Percentiles rank a stretch among this genome's conserved stretches.
These are phyloP conservation scores for Zaprionus lachaisei DNA, from an alignment of 1,140 invertebrate species.

Conservation along the genomic window DNA sequence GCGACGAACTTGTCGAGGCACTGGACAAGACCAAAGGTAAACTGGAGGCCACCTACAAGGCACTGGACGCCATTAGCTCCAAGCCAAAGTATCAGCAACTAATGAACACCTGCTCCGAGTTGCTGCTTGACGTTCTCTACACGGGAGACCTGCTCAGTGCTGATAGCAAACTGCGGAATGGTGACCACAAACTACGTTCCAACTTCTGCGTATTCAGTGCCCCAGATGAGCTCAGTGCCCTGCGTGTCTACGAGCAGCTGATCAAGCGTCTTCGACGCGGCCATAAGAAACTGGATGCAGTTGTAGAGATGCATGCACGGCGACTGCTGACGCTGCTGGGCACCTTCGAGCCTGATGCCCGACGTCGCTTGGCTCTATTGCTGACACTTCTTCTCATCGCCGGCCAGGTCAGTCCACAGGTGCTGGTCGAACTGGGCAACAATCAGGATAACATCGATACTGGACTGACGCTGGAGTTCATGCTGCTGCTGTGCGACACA, in stretches of 20 bases:
- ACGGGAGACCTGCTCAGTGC: conserved; percentile 23
- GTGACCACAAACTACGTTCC: not conserved
- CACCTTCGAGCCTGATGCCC: conserved; percentile 10
- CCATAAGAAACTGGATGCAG: conserved; percentile 19
- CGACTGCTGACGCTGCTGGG: conserved; percentile 6
- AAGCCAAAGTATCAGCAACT: conserved; percentile 11
- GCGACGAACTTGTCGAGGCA: conserved; percentile 23
- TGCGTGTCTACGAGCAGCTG: conserved; percentile 29
- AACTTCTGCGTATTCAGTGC: conserved; percentile 20
- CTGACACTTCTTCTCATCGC: conserved; percentile 18
- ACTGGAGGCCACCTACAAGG: conserved; percentile 39
- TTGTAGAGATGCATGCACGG: conserved; percentile 6
- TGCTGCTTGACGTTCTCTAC: conserved; percentile 25
- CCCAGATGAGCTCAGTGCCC: conserved; percentile 1
- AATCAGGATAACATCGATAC: conserved; percentile 26
- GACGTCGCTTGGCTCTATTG: conserved; percentile 7
- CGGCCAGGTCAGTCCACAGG: not conserved
- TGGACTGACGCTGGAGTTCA: conserved; percentile 21
- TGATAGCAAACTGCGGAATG: not conserved
- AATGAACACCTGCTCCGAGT: not conserved
- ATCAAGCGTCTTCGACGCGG: conserved; percentile 14
- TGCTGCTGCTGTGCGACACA: conserved; percentile 20
- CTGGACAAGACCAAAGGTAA: conserved; percentile 29
- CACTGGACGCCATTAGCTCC: conserved; percentile 13
- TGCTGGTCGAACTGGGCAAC: conserved; percentile 15